Evolutionary conservation across 2,888 invertebrate species (phyloP), one percentile per base, ranked within the genome.

Genomic region (Phengaris arion): DNA sequence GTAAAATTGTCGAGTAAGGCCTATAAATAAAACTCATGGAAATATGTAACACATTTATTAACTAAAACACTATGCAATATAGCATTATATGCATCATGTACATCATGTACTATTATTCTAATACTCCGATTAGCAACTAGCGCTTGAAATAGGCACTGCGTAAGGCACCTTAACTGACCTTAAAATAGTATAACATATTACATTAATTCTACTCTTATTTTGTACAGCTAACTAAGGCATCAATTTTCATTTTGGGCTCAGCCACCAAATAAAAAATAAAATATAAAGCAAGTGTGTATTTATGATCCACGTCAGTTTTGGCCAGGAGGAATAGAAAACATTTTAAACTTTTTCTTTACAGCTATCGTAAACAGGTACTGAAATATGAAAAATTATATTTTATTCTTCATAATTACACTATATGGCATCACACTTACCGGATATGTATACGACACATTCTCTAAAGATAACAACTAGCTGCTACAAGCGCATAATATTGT

Each of bases 61-160:
- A 80, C 78, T 82, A 83, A 77, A 82, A 74, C 76, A 76, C 72
- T 78, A 76, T 68, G 74, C 55, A 77, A 77, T 55, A 52, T 81
- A 77, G 80, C 83, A 84, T 76, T 78, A 75, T 83, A 85, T 86
- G 83, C 82, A 83, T 70, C 64, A 75, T 57, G 80, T 84, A 84
- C 82, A 83, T 70, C 64, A 75, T 57, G 80, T 84, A 84, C 81
- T 77, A 83, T 82, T 81, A 80, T 69, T 78, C 78, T 85, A 88
- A 88, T 89, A 89, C 89, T 90, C 89, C 89, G 84, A 83, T 74
- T 79, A 68, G 85, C 86, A 88, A 87, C 87, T 52, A 77, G 77
- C 80, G 85, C 86, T 77, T 76, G 75, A 64, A 73, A 54, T 77
- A 79, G 78, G 79, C 78, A 78, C 78, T 75, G 54, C 15, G n/a